A percentile compares a stretch with the other conserved stretches of the same genome.
Conservation (phyloP, 1,140 invertebrate genomes). For the Doryteuthis pealeii region DNA sequence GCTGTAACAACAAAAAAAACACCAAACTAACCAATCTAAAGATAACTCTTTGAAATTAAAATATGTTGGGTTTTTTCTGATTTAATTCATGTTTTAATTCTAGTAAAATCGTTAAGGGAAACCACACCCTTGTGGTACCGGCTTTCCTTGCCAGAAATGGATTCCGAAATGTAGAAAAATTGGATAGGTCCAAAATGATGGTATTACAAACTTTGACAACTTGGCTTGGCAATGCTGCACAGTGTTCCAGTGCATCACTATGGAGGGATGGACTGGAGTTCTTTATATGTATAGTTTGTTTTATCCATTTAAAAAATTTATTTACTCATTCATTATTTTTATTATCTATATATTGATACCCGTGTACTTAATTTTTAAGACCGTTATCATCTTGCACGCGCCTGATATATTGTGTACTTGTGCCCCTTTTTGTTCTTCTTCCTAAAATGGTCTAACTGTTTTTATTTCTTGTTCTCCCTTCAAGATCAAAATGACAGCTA, state of each 20-base stretch:
- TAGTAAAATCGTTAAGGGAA: slow-evolving; percentile 75
- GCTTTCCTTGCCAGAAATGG: slow-evolving; percentile 47
- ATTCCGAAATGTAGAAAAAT: slow-evolving; percentile 62
- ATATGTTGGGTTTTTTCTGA: background rate
- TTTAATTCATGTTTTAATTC: slow-evolving; percentile 37
- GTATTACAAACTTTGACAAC: slow-evolving; percentile 99
- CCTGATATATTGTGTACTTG: no score
- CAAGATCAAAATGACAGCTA: slow-evolving; percentile 93
- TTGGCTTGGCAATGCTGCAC: slow-evolving; percentile 97
- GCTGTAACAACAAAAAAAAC: no score
- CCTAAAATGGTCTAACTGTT: background rate
- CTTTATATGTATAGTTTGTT: slow-evolving; percentile 79
- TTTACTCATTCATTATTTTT: no score
- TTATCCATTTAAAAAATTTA: no score
- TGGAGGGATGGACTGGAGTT: slow-evolving; percentile 98
- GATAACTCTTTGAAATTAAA: no score
- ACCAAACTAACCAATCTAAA: no score
- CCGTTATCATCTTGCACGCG: no score
- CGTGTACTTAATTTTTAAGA: no score
- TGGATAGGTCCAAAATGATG: slow-evolving; percentile 93
- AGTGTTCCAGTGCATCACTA: slow-evolving; percentile 98
- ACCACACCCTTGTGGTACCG: slow-evolving; percentile 77
- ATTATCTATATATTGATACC: no score
- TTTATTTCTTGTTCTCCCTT: slow-evolving; percentile 57
- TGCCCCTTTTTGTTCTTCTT: background rate